phyloP scores from a whole-genome alignment of 2,113 vertebrate genomes.

The Anhinga anhinga region DNA sequence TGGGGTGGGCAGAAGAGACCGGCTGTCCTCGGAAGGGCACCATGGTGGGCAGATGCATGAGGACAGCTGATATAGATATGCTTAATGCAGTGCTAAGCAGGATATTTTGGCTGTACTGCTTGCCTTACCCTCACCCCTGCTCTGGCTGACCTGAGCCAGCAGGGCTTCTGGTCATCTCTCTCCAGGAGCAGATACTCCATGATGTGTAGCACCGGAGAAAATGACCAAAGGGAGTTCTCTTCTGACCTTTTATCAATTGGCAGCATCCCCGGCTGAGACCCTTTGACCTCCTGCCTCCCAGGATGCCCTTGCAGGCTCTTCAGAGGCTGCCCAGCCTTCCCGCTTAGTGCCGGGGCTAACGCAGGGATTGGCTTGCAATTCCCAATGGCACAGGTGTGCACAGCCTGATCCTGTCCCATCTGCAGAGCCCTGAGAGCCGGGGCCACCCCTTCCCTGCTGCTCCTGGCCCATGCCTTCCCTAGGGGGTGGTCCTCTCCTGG shows the following conservation, averaged over 20 bases:
- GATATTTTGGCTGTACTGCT: neutral
- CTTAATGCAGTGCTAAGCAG: neutral
- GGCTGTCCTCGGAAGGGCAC: neutral
- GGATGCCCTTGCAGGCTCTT: neutral
- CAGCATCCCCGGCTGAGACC: neutral
- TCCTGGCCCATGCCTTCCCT: neutral
- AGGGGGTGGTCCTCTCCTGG: neutral
- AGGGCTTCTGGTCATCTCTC: neutral
- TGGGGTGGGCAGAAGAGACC: neutral
- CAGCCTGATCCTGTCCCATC: neutral
- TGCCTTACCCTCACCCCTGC: neutral
- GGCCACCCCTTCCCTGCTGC: neutral
- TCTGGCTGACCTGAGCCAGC: neutral
- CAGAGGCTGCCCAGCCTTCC: neutral
- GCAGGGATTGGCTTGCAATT: rapidly evolving
- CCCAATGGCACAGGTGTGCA: rapidly evolving
- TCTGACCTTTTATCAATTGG: neutral
- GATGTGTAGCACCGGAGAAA: neutral
- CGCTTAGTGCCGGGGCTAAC: neutral
- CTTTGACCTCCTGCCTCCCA: neutral
- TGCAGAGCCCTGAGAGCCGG: neutral
- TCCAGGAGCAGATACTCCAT: neutral
- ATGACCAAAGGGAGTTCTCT: neutral
- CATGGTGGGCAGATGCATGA: rapidly evolving
- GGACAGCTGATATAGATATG: neutral